Evolutionary conservation across 2,113 vertebrate species (phyloP).

Genomic region (Equus quagga): DNA sequence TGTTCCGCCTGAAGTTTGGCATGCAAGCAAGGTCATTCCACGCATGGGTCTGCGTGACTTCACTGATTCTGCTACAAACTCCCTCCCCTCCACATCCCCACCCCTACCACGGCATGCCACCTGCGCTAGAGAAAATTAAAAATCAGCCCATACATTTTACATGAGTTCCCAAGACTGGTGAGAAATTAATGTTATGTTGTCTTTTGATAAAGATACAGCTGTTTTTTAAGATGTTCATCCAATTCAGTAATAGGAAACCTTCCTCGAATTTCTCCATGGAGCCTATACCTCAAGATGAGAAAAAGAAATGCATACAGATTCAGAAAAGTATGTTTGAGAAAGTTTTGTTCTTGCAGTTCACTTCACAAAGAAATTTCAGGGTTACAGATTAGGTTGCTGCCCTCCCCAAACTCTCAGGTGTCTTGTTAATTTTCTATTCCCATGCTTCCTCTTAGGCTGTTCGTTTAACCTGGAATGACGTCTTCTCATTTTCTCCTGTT

Average conservation of each 20-base stretch:
- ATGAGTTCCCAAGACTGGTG: constrained; percentile 84
- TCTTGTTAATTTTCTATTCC: not conserved
- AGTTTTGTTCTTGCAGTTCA: constrained; percentile 42
- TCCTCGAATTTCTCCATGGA: constrained; percentile 77
- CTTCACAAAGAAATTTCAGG: constrained; percentile 36
- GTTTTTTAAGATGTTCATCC: constrained; percentile 82
- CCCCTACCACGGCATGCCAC: constrained; percentile 62
- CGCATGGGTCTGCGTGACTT: constrained; percentile 5
- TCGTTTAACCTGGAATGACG: not conserved
- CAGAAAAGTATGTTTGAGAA: constrained; percentile 10
- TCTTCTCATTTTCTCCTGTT: not conserved
- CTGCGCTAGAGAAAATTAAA: constrained; percentile 86
- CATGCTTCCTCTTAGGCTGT: not conserved
- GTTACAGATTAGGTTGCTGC: not conserved
- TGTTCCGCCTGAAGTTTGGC: constrained; percentile 64
- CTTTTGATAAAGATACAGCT: constrained; percentile 87
- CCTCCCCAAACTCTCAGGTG: not conserved
- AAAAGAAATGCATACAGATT: constrained; percentile 61
- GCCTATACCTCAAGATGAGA: constrained; percentile 59
- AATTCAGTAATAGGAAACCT: constrained; percentile 82
- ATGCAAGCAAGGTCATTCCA: constrained; percentile 63
- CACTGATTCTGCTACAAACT: constrained; percentile 29
- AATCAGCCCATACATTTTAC: constrained; percentile 88
- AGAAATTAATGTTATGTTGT: constrained; percentile 90
- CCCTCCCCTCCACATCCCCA: not conserved